These are phyloP conservation scores for Trichomalopsis sarcophagae DNA, from an alignment of 1,140 invertebrate genomes.

Conservation along the genomic window DNA sequence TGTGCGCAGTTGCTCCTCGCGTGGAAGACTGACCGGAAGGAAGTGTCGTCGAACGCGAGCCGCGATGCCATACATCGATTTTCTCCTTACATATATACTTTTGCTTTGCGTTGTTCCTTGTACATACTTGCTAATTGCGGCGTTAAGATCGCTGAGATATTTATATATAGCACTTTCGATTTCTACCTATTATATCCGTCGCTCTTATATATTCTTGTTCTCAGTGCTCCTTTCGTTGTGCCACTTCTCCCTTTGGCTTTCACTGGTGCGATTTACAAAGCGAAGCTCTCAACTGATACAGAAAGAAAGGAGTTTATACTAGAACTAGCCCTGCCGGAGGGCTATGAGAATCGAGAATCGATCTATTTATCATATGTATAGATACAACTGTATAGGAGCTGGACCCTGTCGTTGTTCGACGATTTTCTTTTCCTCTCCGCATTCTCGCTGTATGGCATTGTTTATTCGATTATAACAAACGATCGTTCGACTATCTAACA, in stretches of 20 bases:
- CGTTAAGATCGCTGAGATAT: background rate
- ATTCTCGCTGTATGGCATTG: background rate
- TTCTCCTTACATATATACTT: background rate
- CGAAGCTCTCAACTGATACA: background rate
- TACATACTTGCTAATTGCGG: constrained; percentile 5
- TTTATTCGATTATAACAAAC: background rate
- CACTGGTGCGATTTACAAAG: background rate
- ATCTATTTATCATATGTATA: background rate
- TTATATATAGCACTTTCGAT: constrained; percentile 20
- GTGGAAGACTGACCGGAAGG: constrained; percentile 44
- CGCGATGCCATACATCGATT: constrained; percentile 1
- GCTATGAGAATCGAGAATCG: background rate
- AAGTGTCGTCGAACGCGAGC: constrained; percentile 33
- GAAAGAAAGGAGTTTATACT: background rate
- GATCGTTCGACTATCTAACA: background rate
- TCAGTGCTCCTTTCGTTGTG: constrained; percentile 14
- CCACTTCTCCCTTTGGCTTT: background rate
- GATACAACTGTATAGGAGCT: constrained; percentile 50
- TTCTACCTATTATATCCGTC: background rate
- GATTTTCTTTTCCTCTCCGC: background rate
- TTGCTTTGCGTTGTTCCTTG: background rate
- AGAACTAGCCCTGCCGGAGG: constrained; percentile 19
- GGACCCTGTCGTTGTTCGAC: constrained; percentile 55
- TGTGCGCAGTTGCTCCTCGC: constrained; percentile 43
- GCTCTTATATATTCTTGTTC: background rate